Percentiles rank a stretch among this genome's conserved stretches.
phyloP scores from a whole-genome alignment of 2,888 invertebrate genomes.

The Archips crataeganus region DNA sequence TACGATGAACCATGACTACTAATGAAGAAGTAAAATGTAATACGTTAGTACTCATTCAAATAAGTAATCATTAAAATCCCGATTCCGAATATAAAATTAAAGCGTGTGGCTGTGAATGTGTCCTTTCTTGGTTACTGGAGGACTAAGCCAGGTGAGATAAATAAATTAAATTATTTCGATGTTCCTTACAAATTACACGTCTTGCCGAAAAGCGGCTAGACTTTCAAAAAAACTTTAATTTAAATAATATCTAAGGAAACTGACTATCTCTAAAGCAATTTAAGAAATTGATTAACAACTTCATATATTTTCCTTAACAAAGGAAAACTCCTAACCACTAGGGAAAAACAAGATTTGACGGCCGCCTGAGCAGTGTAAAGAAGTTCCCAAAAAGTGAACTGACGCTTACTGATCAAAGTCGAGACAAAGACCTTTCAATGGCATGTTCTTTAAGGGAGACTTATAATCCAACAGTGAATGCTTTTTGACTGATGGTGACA shows the following conservation, averaged over 20 bases:
- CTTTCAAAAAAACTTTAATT: not conserved
- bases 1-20: not conserved
- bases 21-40: not conserved
- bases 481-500: not conserved
- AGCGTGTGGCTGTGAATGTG: no score
- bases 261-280: not conserved
- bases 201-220: no score
- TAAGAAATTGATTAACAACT: not conserved
- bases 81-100: no score
- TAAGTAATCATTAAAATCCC: not conserved
- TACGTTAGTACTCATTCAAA: not conserved
- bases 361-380: not conserved
- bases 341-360: not conserved
- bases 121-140: no score
- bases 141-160: no score
- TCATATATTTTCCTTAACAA: not conserved
- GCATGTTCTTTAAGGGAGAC: not conserved
- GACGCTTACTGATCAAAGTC: no score
- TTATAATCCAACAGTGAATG: not conserved
- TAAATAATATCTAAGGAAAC: not conserved
- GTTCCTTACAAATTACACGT: no score
- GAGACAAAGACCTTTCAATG: not conserved
- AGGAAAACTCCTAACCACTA: not conserved
- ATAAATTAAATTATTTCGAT: no score
- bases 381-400: not conserved